Evolutionary conservation across 1,140 invertebrate genomes (phyloP).

Genomic region (Plodia interpunctella): DNA sequence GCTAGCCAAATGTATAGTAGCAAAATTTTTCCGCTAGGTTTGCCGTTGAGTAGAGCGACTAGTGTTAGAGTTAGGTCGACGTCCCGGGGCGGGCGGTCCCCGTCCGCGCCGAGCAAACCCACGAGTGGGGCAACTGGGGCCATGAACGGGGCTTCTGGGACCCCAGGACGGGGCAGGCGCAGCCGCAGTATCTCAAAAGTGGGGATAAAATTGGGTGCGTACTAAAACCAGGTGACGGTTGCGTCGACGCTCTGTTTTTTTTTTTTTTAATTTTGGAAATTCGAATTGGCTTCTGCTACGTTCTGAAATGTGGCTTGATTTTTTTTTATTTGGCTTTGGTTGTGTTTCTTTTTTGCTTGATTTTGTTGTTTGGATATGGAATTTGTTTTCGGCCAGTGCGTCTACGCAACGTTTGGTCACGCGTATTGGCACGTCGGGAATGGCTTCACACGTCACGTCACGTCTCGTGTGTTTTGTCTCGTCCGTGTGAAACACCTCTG

Average conservation of each 20-base stretch:
- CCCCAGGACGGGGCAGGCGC: slow-evolving; percentile 60
- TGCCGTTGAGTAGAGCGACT: slow-evolving; percentile 72
- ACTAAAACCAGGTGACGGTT: slow-evolving; percentile 55
- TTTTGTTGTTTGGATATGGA: slow-evolving; percentile 10
- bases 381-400: slow-evolving; percentile 44
- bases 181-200: slow-evolving; percentile 73
- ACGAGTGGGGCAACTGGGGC: slow-evolving; percentile 30
- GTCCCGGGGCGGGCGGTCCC: slow-evolving; percentile 66
- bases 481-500: slow-evolving; percentile 39
- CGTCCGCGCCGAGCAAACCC: slow-evolving; percentile 59
- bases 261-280: slow-evolving; percentile 23
- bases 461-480: slow-evolving; percentile 46
- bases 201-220: slow-evolving; percentile 76
- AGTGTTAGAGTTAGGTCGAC: slow-evolving; percentile 74
- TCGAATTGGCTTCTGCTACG: slow-evolving; percentile 6
- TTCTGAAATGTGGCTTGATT: slow-evolving; percentile 15
- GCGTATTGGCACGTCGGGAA: slow-evolving; percentile 55
- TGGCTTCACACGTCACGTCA: slow-evolving; percentile 56
- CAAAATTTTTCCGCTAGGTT: slow-evolving; percentile 70
- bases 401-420: slow-evolving; percentile 62
- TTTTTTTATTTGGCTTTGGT: slow-evolving; percentile 3
- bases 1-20: slow-evolving; percentile 45
- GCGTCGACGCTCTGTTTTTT: slow-evolving; percentile 69
- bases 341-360: slow-evolving; percentile 16
- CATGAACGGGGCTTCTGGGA: slow-evolving; percentile 29